Base-by-base conservation (phyloP, 2,113 vertebrate genomes). In the Beaufortia kweichowensis region DNA sequence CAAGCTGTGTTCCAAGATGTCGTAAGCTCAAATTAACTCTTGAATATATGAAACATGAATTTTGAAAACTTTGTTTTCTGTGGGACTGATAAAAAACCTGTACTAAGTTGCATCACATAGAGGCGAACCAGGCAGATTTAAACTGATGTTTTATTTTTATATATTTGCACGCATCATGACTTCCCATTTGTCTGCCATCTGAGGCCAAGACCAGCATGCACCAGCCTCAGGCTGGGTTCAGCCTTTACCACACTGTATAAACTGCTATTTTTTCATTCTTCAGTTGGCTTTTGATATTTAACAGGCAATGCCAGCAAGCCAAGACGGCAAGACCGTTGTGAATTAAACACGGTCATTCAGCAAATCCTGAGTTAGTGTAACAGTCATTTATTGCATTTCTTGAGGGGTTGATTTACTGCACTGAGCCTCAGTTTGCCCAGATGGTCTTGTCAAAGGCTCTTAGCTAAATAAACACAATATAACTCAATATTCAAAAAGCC, bases 391-490 rank as follows among this genome's bases (percentile, higher is more conserved):
- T 71, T 43, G 50, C 48, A 12, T 21, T 29, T 56, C 67, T 50
- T 56, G 50, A 26, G 50, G 67, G 21, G 14, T 24, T 43, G 33
- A 59, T 26, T 71, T 55, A 57, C 68, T 1, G 53, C 29, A 26
- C 31, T 5, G 33, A 39, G 31, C 21, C 33, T 12, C 31, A 10
- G 68, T 71, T 70, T 39, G 17, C 50, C 69, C 69, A 71, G 33
- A 71, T 71, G 69, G 53, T 71, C 53, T 41, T 59, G 33, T 71
- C 69, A 71, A 41, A 71, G 76, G 56, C 74, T 71, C 67, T 68
- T 84, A 86, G 86, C 85, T 72, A 79, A 71, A 75, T 65, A 75
- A 64, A 75, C 63, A 66, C 48, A 61, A 21, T 56, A 31, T 57
- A 64, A 67, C 69, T 64, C 76, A 5, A 43, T 26, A 33, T 35